Evolutionary conservation across 2,888 invertebrate genomes (phyloP), one percentile per base, ranked within the genome.

Genomic region (Caenorhabditis uteleia): DNA sequence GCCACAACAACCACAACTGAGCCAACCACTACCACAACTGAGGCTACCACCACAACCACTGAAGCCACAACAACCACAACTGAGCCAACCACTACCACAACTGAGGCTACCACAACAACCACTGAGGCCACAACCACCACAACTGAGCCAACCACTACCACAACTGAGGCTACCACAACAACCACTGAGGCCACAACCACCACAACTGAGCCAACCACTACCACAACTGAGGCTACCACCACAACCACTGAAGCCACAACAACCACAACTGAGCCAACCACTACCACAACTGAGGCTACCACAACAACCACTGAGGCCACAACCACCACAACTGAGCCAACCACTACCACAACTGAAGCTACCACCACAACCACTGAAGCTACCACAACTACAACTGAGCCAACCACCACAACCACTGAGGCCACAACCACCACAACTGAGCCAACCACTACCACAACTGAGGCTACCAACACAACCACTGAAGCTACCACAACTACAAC

Each of bases 341-440:
- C 51, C 14, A 25, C 33, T 3, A 59, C 59, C 8, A 43, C 38
- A 16, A 48, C 51, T 3, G 38, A 49, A 1, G 36, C 51, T 16
- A 43, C 33, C 10, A 23, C 50, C 14, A 54, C 45, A 3, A 44
- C 54, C 1, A 54, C 45, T 7, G 53, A 44, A n/a, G 16, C 44
- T 1, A 53, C 49, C 4, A 23, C 23, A 2, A 12, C 29, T 6
- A 29, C 50, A 40, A 42, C 45, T 2, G 31, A 45, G 20, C 18
- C 45, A 2, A 31, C 62, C n/a, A 53, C 55, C 0, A 51, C 50
- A 12, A 25, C 34, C 20, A 27, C 31, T 14, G n/a, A n/a, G n/a
- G n/a, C 49, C 1, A 60, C 54, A 5, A 59, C 51, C 8, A 47
- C 59, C 7, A 53, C 59, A 14, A 51, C 51, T 3, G 42, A 31